Evolutionary conservation across 2,797 vertebrate species (phyloP).

Genomic region (Okamejei kenojei): DNA sequence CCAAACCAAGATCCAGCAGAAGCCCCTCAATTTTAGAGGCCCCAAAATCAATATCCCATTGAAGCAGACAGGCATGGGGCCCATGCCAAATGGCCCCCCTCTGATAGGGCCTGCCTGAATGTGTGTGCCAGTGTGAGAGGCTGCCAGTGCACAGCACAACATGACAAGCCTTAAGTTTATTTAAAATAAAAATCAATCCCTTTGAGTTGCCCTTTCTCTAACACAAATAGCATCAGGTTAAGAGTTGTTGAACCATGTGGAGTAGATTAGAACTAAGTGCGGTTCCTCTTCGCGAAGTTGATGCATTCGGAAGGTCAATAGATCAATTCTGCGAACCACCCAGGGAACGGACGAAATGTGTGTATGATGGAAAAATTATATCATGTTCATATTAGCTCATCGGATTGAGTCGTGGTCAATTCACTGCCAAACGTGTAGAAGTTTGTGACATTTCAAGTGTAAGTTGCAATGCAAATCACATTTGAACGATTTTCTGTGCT

Average conservation of each 20-base stretch:
- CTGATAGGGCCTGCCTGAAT: too few relatives aligned
- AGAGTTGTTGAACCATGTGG: not conserved
- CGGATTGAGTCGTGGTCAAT: not conserved
- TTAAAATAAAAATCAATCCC: not conserved
- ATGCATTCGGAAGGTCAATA: not conserved
- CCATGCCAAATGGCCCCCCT: too few relatives aligned
- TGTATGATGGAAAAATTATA: not conserved
- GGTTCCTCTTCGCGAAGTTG: too few relatives aligned
- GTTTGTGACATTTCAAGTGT: too few relatives aligned
- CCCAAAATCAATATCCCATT: too few relatives aligned
- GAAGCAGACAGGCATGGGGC: too few relatives aligned
- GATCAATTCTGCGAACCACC: not conserved
- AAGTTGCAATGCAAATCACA: too few relatives aligned
- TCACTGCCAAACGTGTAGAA: too few relatives aligned
- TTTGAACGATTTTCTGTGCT: too few relatives aligned
- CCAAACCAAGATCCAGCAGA: too few relatives aligned
- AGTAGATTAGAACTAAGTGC: too few relatives aligned
- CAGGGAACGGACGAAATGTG: not conserved
- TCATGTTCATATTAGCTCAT: not conserved
- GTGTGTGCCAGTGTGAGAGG: not conserved
- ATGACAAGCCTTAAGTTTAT: conserved; percentile 6
- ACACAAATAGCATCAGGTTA: not conserved
- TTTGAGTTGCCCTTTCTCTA: not conserved
- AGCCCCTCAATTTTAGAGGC: too few relatives aligned
- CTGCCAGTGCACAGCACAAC: not conserved